A percentile compares a stretch with the other conserved stretches of the same genome.
Evolutionary conservation across 2,888 invertebrate genomes (phyloP).

Genomic region (Tridacna gigas): DNA sequence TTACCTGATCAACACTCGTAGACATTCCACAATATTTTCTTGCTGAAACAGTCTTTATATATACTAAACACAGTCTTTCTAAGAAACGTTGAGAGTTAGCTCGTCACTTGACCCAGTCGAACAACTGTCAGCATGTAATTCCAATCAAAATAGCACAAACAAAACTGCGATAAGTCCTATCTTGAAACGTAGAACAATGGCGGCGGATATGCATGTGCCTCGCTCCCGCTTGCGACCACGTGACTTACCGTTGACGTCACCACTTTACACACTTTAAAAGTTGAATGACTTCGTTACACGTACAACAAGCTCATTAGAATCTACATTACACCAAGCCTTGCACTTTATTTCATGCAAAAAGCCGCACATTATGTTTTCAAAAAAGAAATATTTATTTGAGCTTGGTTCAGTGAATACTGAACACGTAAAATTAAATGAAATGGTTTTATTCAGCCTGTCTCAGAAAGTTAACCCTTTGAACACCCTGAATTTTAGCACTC

Average conservation of each 20-base stretch:
- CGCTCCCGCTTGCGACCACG: constrained; percentile 80
- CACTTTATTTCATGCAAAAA: too few relatives aligned
- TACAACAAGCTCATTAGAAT: too few relatives aligned
- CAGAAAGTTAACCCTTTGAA: too few relatives aligned
- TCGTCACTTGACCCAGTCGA: not conserved
- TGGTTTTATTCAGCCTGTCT: too few relatives aligned
- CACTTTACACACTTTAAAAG: constrained; percentile 27
- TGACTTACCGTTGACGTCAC: constrained; percentile 75
- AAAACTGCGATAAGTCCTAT: constrained; percentile 31
- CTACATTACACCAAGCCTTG: too few relatives aligned
- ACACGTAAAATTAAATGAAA: too few relatives aligned
- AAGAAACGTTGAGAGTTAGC: constrained; percentile 37
- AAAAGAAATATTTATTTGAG: too few relatives aligned
- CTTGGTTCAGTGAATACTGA: too few relatives aligned
- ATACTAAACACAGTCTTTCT: constrained; percentile 62
- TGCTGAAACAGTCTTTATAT: constrained; percentile 53
- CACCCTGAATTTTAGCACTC: too few relatives aligned
- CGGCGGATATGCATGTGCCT: constrained; percentile 83
- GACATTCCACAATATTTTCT: constrained; percentile 81
- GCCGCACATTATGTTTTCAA: too few relatives aligned
- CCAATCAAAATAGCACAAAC: not conserved
- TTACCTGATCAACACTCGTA: constrained; percentile 83
- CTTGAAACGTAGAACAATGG: constrained; percentile 79
- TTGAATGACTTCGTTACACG: not conserved
- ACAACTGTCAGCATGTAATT: constrained; percentile 5